Conservation (phyloP, 2,888 invertebrate genomes). For the Melipona beecheii region DNA sequence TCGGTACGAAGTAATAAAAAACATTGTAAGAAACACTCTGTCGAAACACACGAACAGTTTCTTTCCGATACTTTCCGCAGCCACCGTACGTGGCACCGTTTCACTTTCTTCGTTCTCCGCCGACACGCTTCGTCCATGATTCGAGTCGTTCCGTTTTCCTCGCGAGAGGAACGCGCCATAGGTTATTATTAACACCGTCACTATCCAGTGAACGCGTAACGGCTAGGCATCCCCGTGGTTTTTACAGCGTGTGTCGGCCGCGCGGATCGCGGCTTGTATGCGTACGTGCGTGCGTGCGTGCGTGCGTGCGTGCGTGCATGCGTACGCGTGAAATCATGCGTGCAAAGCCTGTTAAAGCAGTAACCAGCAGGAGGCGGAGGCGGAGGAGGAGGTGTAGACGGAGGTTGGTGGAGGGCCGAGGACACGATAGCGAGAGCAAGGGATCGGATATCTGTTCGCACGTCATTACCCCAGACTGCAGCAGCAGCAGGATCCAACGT, state of each 20-base stretch:
- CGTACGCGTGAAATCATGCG: slow-evolving; percentile 66
- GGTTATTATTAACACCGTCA: slow-evolving; percentile 32
- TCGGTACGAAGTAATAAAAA: no score
- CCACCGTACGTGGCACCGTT: not conserved
- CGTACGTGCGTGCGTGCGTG: slow-evolving; percentile 63
- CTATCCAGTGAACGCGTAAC: slow-evolving; percentile 15
- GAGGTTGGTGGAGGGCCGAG: slow-evolving; percentile 57
- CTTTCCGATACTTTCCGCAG: not conserved
- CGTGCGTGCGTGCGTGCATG: not conserved
- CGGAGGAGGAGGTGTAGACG: slow-evolving; percentile 53
- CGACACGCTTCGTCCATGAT: not conserved
- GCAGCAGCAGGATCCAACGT: slow-evolving; percentile 74
- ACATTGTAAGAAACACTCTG: not conserved
- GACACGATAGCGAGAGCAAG: slow-evolving; percentile 72
- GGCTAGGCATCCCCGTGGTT: slow-evolving; percentile 38
- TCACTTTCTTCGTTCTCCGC: not conserved
- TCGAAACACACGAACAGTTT: not conserved
- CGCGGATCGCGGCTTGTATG: not conserved
- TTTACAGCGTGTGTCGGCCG: slow-evolving; percentile 50
- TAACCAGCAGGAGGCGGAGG: slow-evolving; percentile 31
- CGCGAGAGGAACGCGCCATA: not conserved
- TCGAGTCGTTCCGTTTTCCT: not conserved
- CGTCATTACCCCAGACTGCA: slow-evolving; percentile 83
- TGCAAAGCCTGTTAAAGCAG: slow-evolving; percentile 64
- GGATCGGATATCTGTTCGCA: slow-evolving; percentile 84